Conservation (phyloP, 1,140 invertebrate genomes). For the Hycleus phaleratus region DNA sequence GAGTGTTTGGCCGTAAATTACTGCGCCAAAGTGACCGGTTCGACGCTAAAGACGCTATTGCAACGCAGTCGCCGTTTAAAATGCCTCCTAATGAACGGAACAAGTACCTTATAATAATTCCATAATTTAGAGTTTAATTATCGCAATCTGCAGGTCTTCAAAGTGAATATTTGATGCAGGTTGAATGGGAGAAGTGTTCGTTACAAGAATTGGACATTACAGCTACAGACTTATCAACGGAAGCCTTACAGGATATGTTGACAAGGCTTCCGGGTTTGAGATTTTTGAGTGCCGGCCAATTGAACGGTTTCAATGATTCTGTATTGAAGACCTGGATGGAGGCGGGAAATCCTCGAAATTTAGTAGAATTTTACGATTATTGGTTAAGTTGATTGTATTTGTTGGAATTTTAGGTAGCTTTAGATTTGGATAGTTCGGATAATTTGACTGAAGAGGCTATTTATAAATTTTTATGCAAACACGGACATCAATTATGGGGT, state of each 20-base stretch:
- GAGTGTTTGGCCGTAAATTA: conserved; percentile 96
- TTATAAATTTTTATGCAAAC: conserved; percentile 80
- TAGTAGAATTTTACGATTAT: conserved; percentile 20
- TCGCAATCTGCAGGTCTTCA: conserved; percentile 58
- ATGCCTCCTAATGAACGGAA: conserved; percentile 92
- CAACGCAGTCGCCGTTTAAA: conserved; percentile 87
- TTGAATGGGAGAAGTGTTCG: conserved; percentile 95
- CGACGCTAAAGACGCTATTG: conserved; percentile 91
- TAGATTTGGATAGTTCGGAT: conserved; percentile 92
- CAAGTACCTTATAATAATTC: conserved; percentile 56
- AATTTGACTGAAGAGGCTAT: conserved; percentile 90
- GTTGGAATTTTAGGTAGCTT: conserved; percentile 55
- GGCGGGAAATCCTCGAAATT: conserved; percentile 65
- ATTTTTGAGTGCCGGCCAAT: conserved; percentile 89
- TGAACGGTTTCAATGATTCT: conserved; percentile 94
- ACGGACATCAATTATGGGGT: conserved; percentile 82
- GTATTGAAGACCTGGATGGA: conserved; percentile 88
- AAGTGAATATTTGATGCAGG: conserved; percentile 85
- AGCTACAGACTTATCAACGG: conserved; percentile 89
- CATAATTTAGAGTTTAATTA: neutral
- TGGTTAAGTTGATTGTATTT: neutral
- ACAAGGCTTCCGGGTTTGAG: conserved; percentile 77
- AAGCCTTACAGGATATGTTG: conserved; percentile 90
- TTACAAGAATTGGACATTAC: conserved; percentile 94
- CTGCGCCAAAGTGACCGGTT: conserved; percentile 93